Evolutionary conservation across 2,113 vertebrate species (phyloP), one percentile per base, ranked within the genome.

Genomic region (Microcebus ravelobensis): DNA sequence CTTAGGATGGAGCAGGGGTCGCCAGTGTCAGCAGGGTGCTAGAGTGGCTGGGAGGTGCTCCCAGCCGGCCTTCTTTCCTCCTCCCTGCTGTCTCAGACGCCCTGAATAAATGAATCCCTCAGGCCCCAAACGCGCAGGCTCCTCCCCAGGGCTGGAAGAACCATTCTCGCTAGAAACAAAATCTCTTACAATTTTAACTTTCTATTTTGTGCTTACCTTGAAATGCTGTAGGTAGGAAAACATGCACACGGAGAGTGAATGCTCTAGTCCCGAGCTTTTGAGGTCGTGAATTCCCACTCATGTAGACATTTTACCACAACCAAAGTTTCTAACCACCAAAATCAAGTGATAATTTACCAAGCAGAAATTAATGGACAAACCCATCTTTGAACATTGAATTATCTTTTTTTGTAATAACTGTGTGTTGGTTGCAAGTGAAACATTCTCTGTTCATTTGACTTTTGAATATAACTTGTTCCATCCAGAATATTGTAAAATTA

Each of bases 381-480:
- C 36, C 88, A 88, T 87, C 90, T 93, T 67, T 97, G 87, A 96
- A 96, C 97, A 81, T 25, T 77, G 82, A 59, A 73, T 86, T 96
- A 67, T 34, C 29, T 74, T 95, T 73, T 48, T 84, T 84, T 80
- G 89, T 97, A 89, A 86, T 77, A 97, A 81, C 71, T 91, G 55
- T 97, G 57, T 95, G 83, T 92, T 18, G 74, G 45, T 86, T 82
- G 65, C 93, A 91, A 96, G 82, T 96, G 71, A 91, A 98, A 95
- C 96, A 79, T 92, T 98, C 95, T 92, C 73, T 96, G 48, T 96
- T 95, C 95, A 89, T 42, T 73, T 91, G 92, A 95, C 91, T 94
- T 82, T 95, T 90, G 61, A 92, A 87, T 87, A 81, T 84, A 87
- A 84, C 59, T 88, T 97, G 87, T 93, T 97, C 76, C 74, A 80